These are phyloP conservation scores for Lithosia quadra DNA, from an alignment of 2,888 invertebrate species.

Conservation along the genomic window DNA sequence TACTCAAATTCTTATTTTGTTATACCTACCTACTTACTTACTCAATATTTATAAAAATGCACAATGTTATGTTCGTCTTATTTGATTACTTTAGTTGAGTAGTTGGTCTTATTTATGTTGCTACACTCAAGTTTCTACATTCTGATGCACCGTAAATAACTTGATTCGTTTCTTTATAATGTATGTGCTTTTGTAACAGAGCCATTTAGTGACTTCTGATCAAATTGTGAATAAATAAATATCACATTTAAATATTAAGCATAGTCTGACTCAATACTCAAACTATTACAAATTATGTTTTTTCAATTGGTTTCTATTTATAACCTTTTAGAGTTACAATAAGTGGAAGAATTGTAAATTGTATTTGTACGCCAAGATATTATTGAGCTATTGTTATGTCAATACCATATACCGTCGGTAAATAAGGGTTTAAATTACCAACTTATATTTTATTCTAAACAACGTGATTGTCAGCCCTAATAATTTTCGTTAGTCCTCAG, in stretches of 20 bases:
- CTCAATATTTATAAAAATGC: no score
- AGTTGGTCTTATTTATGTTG: neutral
- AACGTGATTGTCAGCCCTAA: slow-evolving; percentile 56
- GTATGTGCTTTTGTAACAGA: no score
- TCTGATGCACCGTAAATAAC: no score
- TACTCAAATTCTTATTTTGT: neutral
- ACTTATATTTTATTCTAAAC: slow-evolving; percentile 6
- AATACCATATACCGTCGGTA: neutral
- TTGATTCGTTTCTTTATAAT: neutral
- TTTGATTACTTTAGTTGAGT: no score
- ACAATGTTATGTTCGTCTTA: neutral
- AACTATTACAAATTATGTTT: no score
- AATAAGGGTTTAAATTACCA: neutral
- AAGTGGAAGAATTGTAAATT: neutral
- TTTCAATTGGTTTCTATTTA: no score
- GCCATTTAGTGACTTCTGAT: neutral
- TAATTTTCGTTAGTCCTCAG: slow-evolving; percentile 56
- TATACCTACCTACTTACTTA: no score
- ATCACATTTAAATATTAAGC: no score
- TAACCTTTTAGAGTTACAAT: neutral
- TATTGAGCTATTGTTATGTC: neutral
- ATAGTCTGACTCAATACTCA: no score
- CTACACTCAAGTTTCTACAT: neutral
- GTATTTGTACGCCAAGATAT: neutral
- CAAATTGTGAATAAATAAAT: no score